Evolutionary conservation across 2,797 vertebrate species (phyloP), one percentile per base, ranked within the genome.

Genomic region (Poliocrania exsul): DNA sequence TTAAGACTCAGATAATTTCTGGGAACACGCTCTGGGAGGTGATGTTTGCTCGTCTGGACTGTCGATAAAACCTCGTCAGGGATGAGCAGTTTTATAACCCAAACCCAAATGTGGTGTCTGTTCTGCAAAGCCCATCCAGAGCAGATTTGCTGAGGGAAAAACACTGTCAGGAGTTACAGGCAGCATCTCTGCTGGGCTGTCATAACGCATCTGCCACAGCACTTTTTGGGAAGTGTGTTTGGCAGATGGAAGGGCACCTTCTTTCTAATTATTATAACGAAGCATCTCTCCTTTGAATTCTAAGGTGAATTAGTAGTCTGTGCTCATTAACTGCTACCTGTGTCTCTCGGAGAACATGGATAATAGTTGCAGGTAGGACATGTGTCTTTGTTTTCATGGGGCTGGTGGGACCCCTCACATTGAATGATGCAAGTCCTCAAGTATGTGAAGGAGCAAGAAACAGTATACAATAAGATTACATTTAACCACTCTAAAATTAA

Each of bases 251-350:
- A 94, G 79, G 92, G 54, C 77, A 91, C 62, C 62, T 94, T 93
- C 66, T 65, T 58, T 61, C 42, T 92, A 56, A 38, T 88, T 33
- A 10, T 49, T 66, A 0, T 13, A 74, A 65, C 6, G 0, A 71
- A 79, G 38, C 4, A 0, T 64, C 38, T 83, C 81, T 79, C 78
- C 71, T 79, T 78, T 57, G 83, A 58, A 24, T 60, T 58, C 26
- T 3, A 51, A 89, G 78, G 77, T 38, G 81, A 86, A 92, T 95
- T 75, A 92, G 80, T 77, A 57, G 83, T 46, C 66, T 71, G 28
- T 89, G 83, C 93, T 97, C 83, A 16, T 95, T 95, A 91, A 6
- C n/a, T 60, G 83, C 80, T 93, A 8, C 77, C 73, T 62, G 3
- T 75, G 42, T 67, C 62, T 80, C 16, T 38, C 16, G 0, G 47